These are phyloP conservation scores for Drosophila cracens DNA, from an alignment of 2,888 invertebrate species.

Conservation along the genomic window DNA sequence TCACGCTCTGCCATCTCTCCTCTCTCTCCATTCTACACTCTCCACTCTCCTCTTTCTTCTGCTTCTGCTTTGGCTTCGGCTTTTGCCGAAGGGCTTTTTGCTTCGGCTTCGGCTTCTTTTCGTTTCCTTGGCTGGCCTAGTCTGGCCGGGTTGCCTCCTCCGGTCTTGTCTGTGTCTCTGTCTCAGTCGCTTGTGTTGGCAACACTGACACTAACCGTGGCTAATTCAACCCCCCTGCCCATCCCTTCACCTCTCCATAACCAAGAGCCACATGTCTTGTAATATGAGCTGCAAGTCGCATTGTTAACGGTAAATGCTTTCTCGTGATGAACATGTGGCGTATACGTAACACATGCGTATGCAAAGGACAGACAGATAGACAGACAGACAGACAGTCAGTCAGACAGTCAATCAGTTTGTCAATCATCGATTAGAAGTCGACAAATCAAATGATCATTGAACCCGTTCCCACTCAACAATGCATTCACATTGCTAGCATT, in stretches of 20 bases:
- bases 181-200: constrained; percentile 41
- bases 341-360: constrained; percentile 52
- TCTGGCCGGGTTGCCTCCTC: constrained; percentile 12
- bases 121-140: constrained; percentile 30
- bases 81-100: constrained; percentile 1
- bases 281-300: constrained; percentile 50
- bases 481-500: constrained; percentile 60
- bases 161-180: constrained; percentile 14
- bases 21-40: constrained; percentile 4
- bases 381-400: neutral
- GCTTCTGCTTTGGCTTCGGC: neutral
- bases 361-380: neutral
- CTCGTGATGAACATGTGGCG: constrained; percentile 48
- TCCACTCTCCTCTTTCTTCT: constrained; percentile 17
- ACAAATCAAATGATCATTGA: constrained; percentile 65
- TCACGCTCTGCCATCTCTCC: constrained; percentile 27
- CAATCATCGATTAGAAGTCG: constrained; percentile 7
- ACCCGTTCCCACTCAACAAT: constrained; percentile 46
- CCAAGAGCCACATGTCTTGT: constrained; percentile 38
- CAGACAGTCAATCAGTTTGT: neutral
- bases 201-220: constrained; percentile 16
- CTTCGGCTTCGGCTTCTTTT: neutral
- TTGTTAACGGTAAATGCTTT: constrained; percentile 50
- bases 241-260: neutral
- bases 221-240: neutral